Base-by-base conservation (phyloP, 2,797 vertebrate genomes). In the Takifugu ocellatus region DNA sequence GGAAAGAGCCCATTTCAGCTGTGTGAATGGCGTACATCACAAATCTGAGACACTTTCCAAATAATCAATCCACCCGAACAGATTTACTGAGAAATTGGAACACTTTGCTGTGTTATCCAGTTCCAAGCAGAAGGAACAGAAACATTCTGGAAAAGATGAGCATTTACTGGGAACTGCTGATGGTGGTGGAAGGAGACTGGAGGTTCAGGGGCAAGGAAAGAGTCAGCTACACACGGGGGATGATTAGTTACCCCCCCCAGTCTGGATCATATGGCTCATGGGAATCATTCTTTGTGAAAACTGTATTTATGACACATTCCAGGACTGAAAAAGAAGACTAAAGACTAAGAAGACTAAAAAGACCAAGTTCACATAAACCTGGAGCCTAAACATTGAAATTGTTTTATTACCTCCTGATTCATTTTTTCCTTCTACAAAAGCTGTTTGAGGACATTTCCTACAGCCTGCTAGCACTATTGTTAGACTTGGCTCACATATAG, bases 91-190 rank as follows among this genome's bases (percentile, higher is more conserved):
- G 63, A 57, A 66, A 66, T 60, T 63, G 66, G 66, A 73, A 76
- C 78, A 80, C 51, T 57, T 59, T 76, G 56, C 68, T 64, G 68
- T 68, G 36, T 56, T 79, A 75, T 79, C 81, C 52, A 60, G 63
- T 61, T 36, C 48, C 55, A 59, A 62, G 63, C 50, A 79, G 71
- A 87, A 80, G 81, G 49, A 55, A 57, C 1, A 39, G 55, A 27
- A 72, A 75, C 57, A 58, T 67, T 51, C 51, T 46, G 63, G 31
- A 59, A 59, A 74, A 83, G 77, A 82, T 81, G 70, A 83, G 65
- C 46, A 31, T 64, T 77, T 78, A 75, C 80, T 85, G 64, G 79
- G 83, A 86, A 85, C 49, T 66, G 70, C 78, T 84, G 72, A 68
- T 73, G 63, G 66, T 75, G 75, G 72, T 50, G 17, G 42, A 70